phyloP scores from a whole-genome alignment of 2,888 invertebrate species.

The Palloptera scutellata region DNA sequence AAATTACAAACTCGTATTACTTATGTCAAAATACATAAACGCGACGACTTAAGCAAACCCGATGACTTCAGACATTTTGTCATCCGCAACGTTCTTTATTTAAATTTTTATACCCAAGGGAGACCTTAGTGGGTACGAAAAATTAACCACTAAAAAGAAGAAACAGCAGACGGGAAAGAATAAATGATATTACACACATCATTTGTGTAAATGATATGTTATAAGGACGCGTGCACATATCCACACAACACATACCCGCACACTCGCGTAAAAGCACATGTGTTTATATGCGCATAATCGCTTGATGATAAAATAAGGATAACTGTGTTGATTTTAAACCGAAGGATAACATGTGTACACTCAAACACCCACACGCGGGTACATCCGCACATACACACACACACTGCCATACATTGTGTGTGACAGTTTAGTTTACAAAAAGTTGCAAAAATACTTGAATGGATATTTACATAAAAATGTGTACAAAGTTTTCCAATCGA shows the following conservation, averaged over 20 bases:
- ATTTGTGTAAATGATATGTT: constrained; percentile 52
- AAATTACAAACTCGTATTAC: no score
- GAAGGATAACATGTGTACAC: constrained; percentile 31
- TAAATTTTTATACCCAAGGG: neutral
- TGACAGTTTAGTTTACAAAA: constrained; percentile 26
- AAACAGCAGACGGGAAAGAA: neutral
- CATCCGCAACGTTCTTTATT: neutral
- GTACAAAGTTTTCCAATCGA: constrained; percentile 37
- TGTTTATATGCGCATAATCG: constrained; percentile 40
- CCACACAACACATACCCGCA: constrained; percentile 4
- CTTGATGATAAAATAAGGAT: constrained; percentile 35
- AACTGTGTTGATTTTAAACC: constrained; percentile 33
- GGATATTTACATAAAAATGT: constrained; percentile 54
- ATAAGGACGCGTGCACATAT: constrained; percentile 6
- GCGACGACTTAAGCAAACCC: no score
- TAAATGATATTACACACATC: constrained; percentile 38
- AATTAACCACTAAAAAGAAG: neutral
- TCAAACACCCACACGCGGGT: constrained; percentile 11
- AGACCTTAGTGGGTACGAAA: no score
- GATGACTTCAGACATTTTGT: neutral
- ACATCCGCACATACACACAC: constrained; percentile 26
- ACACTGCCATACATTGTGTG: constrained; percentile 2
- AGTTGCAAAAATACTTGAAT: constrained; percentile 30
- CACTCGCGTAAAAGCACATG: constrained; percentile 27
- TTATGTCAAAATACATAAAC: no score